These are phyloP conservation scores for Cantharis flavilabris DNA, from an alignment of 2,888 invertebrate species.

Conservation along the genomic window DNA sequence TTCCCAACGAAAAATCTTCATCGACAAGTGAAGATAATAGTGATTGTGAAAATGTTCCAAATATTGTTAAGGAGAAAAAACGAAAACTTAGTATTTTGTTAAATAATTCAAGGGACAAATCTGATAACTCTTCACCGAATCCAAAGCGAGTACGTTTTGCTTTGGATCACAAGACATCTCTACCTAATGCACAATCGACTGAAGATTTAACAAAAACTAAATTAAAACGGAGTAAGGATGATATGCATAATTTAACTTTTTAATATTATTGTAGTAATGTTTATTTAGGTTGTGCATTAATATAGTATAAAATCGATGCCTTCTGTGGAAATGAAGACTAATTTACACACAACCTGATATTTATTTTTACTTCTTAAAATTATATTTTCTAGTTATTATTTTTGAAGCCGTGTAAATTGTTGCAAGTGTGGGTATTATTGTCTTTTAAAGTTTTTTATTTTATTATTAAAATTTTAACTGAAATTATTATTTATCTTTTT, in stretches of 20 bases:
- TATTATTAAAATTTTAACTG: no score
- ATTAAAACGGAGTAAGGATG: background rate
- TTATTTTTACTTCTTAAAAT: no score
- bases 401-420: no score
- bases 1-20: background rate
- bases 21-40: background rate
- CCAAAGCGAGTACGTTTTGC: slow-evolving; percentile 13
- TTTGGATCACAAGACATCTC: background rate
- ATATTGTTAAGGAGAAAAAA: background rate
- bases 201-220: background rate
- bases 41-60: background rate
- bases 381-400: no score
- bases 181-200: background rate
- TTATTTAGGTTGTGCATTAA: background rate
- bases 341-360: no score
- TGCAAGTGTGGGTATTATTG: no score
- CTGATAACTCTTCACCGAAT: background rate
- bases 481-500: no score
- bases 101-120: background rate
- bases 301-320: background rate
- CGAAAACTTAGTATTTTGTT: background rate
- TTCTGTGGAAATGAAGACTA: no score
- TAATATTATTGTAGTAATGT: background rate
- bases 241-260: background rate
- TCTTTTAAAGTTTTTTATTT: no score